phyloP scores from a whole-genome alignment of 2,797 vertebrate genomes.

The Synaphobranchus kaupii region DNA sequence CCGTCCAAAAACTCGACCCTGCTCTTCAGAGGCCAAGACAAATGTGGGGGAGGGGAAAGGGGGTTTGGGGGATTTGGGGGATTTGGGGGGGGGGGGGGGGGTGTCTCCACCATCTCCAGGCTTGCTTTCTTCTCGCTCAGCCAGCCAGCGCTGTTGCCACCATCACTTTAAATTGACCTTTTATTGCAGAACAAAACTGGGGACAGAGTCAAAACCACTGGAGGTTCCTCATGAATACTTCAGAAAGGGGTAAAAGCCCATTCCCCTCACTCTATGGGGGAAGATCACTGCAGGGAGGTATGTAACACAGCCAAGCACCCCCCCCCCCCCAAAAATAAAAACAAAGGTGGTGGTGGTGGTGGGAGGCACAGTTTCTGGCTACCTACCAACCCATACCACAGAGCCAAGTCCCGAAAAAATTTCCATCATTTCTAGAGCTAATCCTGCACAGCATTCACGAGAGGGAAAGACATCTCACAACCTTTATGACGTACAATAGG shows the following conservation, averaged over 20 bases:
- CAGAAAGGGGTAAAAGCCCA: conserved; percentile 39
- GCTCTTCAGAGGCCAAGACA: conserved; percentile 61
- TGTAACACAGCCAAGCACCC: background rate
- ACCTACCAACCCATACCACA: background rate
- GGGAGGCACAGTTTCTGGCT: background rate
- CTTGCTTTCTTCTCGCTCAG: conserved; percentile 75
- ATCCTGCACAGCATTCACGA: background rate
- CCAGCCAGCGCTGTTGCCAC: conserved; percentile 81
- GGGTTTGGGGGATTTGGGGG: conserved; percentile 55
- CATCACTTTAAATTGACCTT: conserved; percentile 83
- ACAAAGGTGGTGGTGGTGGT: background rate
- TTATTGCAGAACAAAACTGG: conserved; percentile 75
- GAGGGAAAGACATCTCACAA: background rate
- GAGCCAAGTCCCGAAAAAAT: background rate
- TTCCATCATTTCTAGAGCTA: background rate
- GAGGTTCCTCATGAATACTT: conserved; percentile 72
- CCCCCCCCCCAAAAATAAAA: background rate
- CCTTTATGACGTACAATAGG: background rate
- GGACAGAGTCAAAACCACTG: conserved; percentile 70
- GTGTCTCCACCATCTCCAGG: conserved; percentile 65
- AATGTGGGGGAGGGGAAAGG: conserved; percentile 43
- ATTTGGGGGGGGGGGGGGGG: conserved; percentile 70
- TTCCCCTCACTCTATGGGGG: background rate
- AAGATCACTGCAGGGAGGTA: background rate
- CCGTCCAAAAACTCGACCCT: conserved; percentile 60